Base-by-base conservation (phyloP, 2,113 vertebrate species). In the Aegotheles bennettii region DNA sequence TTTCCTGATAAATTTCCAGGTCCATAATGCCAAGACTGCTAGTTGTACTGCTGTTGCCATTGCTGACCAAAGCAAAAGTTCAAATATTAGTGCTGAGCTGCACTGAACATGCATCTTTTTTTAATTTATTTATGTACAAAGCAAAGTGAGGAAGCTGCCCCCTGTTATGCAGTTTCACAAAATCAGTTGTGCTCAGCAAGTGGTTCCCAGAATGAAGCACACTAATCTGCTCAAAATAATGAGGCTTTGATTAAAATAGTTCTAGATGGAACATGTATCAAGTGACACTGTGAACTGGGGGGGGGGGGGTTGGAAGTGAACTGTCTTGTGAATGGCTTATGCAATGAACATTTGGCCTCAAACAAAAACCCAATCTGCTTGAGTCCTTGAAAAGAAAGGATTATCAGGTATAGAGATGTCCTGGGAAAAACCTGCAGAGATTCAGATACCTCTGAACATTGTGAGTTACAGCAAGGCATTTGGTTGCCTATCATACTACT, bases 41-140 rank as follows among this genome's bases (percentile, higher is more conserved):
- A 95, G 99, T 99, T 77, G 98, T 97, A 94, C 99, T 99, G 97
- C 99, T 99, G 98, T 99, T 99, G 93, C 99, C 99, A 96, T 99
- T 99, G 98, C 99, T 99, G 98, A 97, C 96, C 96, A 97, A 98
- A 98, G 98, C 97, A 98, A 98, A 98, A 98, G 95, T 98, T 97
- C 95, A 97, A 94, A 96, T 45, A 97, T 98, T 98, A 98, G 97
- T 97, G 97, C 96, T 93, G 92, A 63, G 95, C 95, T 97, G 91
- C 77, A 79, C 78, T 88, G 78, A 95, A 94, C 89, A 75, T n/a
- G 51, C 64, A 86, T 89, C n/a, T 78, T 85, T 13, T 35, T 61
- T 21, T 7, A 87, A 81, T 77, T 78, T 56, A 43, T 76, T 69
- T 84, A 24, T 20, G 10, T 47, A 65, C 64, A 73, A 71, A 86